Percentiles rank a stretch among this genome's conserved stretches.
Evolutionary conservation across 2,797 vertebrate species (phyloP).

Genomic region (Epinephelus malabaricus): DNA sequence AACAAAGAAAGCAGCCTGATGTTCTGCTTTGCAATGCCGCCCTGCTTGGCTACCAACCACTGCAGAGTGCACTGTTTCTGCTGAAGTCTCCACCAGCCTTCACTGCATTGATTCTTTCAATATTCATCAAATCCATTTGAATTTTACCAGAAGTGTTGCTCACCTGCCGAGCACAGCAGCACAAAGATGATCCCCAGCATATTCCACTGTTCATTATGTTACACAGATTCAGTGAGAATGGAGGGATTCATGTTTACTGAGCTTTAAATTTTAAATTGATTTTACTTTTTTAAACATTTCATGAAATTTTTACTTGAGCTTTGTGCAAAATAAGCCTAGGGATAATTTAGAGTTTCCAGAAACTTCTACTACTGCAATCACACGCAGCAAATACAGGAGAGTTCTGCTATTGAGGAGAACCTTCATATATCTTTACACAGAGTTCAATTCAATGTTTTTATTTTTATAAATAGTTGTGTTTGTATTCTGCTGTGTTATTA

Average conservation of each 20-base stretch:
- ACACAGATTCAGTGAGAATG: background rate
- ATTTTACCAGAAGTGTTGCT: constrained; percentile 11
- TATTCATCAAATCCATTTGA: constrained; percentile 25
- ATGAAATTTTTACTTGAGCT: background rate
- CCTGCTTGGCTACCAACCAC: background rate
- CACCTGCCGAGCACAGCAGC: constrained; percentile 3
- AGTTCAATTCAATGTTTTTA: background rate
- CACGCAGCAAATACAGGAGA: background rate
- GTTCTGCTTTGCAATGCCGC: constrained; percentile 14
- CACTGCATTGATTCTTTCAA: constrained; percentile 1
- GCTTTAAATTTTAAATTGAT: constrained; percentile 1
- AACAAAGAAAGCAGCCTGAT: constrained; percentile 7
- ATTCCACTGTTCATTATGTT: constrained; percentile 2
- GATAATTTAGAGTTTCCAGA: background rate
- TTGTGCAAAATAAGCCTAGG: constrained; percentile 11
- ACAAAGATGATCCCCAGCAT: background rate
- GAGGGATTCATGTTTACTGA: background rate
- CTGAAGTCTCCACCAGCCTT: constrained; percentile 10
- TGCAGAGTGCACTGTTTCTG: constrained; percentile 3
- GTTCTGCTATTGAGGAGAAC: background rate
- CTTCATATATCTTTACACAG: background rate
- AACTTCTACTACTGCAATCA: background rate
- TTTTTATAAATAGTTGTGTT: background rate
- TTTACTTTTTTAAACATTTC: constrained; percentile 1
- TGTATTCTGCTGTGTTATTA: background rate